Evolutionary conservation across 2,797 vertebrate genomes (phyloP), one percentile per base, ranked within the genome.

Genomic region (Cygnus olor): DNA sequence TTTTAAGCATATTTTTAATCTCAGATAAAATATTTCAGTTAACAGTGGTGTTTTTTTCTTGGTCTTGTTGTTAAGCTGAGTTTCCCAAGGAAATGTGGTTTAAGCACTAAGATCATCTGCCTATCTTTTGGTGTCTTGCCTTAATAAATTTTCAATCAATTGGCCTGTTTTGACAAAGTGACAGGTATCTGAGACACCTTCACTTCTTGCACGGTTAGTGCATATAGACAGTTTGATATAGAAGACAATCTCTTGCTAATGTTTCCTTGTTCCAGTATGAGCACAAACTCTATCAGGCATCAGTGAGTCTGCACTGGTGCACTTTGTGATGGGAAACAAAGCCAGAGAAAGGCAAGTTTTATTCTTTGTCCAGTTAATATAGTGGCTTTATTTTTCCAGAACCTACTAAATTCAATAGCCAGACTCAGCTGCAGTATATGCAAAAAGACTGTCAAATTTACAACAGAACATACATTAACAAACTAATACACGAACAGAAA

Each of bases 1-100:
- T 89, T 95, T 54, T 51, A 93, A 80, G 22, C 5, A 10, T 58
- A 40, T 69, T 88, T 95, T 94, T 91, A 74, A 92, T 45, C 22
- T 3, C 34, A 66, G 77, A 54, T 54, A 60, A 91, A 94, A 79
- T 44, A 63, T 58, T 56, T 72, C 13, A 27, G 19, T 63, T 60
- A 24, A 5, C 20, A 54, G 24, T 83, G 40, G 14, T 57, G 20
- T 81, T 42, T 38, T 53, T 28, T 38, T 36, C 47, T 82, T 73
- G 32, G 9, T 70, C 19, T 57, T 88, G 11, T 71, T 85, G 79
- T 88, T 18, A 88, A 86, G 51, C 9, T 56, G 65, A 3, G 56
- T 91, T 93, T 94, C 17, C 44, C 30, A 61, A 42, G 0, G 3
- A 69, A 79, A 32, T 38, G 2, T 25, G 66, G 5, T 58, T 80